phyloP scores from a whole-genome alignment of 2,797 vertebrate genomes.

The Crocodylus rhombifer region DNA sequence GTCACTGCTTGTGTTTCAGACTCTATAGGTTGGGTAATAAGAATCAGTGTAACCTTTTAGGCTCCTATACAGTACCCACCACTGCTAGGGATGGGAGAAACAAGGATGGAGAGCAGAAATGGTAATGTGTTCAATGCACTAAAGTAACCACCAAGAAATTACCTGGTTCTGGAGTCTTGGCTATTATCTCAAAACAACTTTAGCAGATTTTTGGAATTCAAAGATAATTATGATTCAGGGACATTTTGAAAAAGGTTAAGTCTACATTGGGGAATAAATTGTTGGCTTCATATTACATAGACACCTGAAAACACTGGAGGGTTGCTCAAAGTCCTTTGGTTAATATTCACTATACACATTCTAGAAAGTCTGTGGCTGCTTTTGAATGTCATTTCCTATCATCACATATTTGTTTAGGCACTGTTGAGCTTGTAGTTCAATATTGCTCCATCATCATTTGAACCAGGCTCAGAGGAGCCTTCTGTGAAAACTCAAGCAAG shows the following conservation, averaged over 20 bases:
- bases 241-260: background rate
- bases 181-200: background rate
- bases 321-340: background rate
- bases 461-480: background rate
- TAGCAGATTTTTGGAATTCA: background rate
- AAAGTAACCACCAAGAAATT: background rate
- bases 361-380: fast-evolving
- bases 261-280: background rate
- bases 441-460: background rate
- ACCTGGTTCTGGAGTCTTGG: fast-evolving
- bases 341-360: background rate
- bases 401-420: background rate
- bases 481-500: background rate
- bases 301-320: background rate
- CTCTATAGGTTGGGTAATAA: background rate
- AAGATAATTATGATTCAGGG: background rate
- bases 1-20: background rate
- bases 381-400: background rate
- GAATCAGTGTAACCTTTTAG: background rate
- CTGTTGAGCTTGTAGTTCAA: background rate
- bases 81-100: background rate
- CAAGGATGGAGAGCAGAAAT: background rate
- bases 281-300: background rate
- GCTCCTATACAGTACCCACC: background rate
- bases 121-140: background rate